These are phyloP conservation scores for Ceratina calcarata DNA, from an alignment of 1,140 invertebrate species.

Conservation along the genomic window DNA sequence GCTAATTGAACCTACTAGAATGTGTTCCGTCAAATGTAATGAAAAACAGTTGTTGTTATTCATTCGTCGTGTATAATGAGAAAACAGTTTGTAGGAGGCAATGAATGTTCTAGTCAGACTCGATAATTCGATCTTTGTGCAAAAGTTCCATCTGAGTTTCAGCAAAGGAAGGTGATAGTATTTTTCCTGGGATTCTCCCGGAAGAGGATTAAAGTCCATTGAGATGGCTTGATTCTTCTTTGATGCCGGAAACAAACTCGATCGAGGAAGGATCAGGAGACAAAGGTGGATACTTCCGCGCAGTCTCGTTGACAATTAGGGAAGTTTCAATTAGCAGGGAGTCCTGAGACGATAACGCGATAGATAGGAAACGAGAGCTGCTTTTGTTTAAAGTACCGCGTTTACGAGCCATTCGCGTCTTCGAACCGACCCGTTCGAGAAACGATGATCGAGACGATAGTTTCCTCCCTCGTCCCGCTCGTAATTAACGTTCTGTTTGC, in stretches of 20 bases:
- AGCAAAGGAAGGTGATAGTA: too few relatives aligned
- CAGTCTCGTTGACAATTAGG: slow-evolving; percentile 10
- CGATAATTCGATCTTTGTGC: too few relatives aligned
- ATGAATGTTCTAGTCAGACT: too few relatives aligned
- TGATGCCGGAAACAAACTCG: background rate
- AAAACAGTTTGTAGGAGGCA: too few relatives aligned
- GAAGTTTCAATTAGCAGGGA: slow-evolving; percentile 33
- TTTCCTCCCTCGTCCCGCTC: background rate
- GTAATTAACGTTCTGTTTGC: background rate
- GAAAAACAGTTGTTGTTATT: too few relatives aligned
- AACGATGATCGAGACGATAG: slow-evolving; percentile 19
- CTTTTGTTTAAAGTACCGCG: slow-evolving; percentile 11
- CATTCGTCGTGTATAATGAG: too few relatives aligned
- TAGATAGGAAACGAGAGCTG: slow-evolving; percentile 4
- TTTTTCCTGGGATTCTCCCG: too few relatives aligned
- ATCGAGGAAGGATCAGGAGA: background rate
- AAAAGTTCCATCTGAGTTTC: too few relatives aligned
- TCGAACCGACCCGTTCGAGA: slow-evolving; percentile 17
- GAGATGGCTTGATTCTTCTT: background rate
- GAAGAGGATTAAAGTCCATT: too few relatives aligned
- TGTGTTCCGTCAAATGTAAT: too few relatives aligned
- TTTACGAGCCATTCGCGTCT: slow-evolving; percentile 1
- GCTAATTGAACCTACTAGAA: too few relatives aligned
- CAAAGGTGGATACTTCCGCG: slow-evolving; percentile 5
- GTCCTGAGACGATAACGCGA: slow-evolving; percentile 15